phyloP scores from a whole-genome alignment of 2,113 vertebrate genomes.

The Ctenomys sociabilis region DNA sequence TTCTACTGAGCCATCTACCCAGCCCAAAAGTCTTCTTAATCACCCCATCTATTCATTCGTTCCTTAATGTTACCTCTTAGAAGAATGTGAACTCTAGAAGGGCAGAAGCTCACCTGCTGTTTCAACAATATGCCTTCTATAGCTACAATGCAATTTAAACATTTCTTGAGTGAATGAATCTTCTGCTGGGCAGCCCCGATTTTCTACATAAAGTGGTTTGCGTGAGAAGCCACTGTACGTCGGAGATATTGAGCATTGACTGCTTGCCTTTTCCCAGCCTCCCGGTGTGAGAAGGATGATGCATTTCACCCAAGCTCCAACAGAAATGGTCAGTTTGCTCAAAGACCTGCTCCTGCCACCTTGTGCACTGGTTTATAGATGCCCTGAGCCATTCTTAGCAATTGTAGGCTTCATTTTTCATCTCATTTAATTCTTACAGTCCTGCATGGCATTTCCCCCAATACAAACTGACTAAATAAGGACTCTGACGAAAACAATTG shows the following conservation, averaged over 20 bases:
- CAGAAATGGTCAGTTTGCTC: background rate
- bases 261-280: background rate
- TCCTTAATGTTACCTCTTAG: background rate
- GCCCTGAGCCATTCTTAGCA: slow-evolving; percentile 39
- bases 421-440: slow-evolving; percentile 73
- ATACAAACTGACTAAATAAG: slow-evolving; percentile 65
- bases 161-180: background rate
- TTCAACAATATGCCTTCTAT: background rate
- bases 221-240: background rate
- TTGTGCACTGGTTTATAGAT: background rate
- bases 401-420: slow-evolving; percentile 66
- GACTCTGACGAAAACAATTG: slow-evolving; percentile 63
- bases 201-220: background rate
- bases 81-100: background rate
- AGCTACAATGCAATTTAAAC: background rate
- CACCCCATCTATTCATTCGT: background rate
- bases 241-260: background rate
- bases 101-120: background rate
- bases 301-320: background rate
- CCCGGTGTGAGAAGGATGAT: background rate
- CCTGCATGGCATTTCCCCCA: background rate
- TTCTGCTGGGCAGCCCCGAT: background rate
- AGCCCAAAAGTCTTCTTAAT: background rate
- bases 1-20: no score
- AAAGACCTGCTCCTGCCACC: background rate